Base-by-base conservation (phyloP, 53 echinoderm and acorn worm genomes). In the Paracentrotus lividus region DNA sequence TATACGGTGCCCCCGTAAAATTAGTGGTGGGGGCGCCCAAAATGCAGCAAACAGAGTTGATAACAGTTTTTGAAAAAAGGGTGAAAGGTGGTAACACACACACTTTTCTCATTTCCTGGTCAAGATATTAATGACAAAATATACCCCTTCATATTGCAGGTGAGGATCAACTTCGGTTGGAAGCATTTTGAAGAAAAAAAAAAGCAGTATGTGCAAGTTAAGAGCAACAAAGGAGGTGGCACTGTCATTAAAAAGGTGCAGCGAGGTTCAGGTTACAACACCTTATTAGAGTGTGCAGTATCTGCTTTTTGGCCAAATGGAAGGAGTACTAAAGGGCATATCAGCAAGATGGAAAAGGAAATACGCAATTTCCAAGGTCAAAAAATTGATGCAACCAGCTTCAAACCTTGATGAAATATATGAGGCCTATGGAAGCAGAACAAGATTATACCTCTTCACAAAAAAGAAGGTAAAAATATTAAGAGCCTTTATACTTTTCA, bases 351-450 rank as follows among this genome's bases (percentile, higher is more conserved):
- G 72, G 72, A 69, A 69, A 69, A 26, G 8, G 72, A 69, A 69
- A 69, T 69, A 69, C 21, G 72, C 72, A 69, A 69, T 69, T 69
- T 69, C 72, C 72, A 69, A 69, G 72, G 72, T 69, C 72, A 69
- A 69, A 10, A 69, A 69, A 69, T 69, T 69, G 72, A 69, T 33
- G 27, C 72, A 33, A 69, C 72, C 9, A 69, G 21, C 72, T n/a
- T n/a, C n/a, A n/a, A 69, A 33, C 72, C 23, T 69, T 69, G 72
- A 69, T 33, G 72, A 69, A 69, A 10, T 69, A 29, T 69, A 12
- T 72, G 72, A 72, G 72, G 72, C 72, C 72, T 72, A 72, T 72
- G 72, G 34, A 72, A 72, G 72, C 72, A 72, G 72, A 72, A 72
- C 72, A 72, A 31, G 72, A 72, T 72, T 72, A 72, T 72, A 72